phyloP scores from a whole-genome alignment of 2,888 invertebrate species.

The Chirona hameri region DNA sequence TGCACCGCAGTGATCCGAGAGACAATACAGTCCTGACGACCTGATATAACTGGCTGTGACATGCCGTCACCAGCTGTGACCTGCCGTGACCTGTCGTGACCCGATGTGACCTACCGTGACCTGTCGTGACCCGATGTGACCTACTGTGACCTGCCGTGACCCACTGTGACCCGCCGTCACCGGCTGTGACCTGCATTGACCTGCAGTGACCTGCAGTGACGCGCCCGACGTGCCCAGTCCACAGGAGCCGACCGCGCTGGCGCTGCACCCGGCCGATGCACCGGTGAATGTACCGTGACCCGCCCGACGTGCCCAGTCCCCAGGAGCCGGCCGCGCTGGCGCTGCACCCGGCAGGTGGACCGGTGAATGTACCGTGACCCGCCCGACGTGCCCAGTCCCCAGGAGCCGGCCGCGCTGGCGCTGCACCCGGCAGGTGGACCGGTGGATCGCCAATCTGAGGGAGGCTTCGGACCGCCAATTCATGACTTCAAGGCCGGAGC shows the following conservation, averaged over 20 bases:
- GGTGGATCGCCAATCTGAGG: neutral
- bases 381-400: neutral
- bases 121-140: too few species aligned
- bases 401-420: neutral
- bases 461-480: neutral
- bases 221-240: neutral
- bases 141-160: too few species aligned
- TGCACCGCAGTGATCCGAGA: too few species aligned
- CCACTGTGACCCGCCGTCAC: too few species aligned
- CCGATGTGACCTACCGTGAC: too few species aligned
- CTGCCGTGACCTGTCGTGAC: too few species aligned
- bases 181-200: too few species aligned
- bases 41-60: too few species aligned
- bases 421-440: neutral
- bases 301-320: neutral
- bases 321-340: neutral
- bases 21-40: too few species aligned
- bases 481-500: neutral
- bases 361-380: too few species aligned
- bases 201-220: neutral
- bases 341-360: neutral
- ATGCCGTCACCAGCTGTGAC: too few species aligned
- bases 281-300: too few species aligned
- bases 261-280: neutral
- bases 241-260: neutral